These are phyloP conservation scores for Diarsia rubi DNA, from an alignment of 2,888 invertebrate species.

Conservation along the genomic window DNA sequence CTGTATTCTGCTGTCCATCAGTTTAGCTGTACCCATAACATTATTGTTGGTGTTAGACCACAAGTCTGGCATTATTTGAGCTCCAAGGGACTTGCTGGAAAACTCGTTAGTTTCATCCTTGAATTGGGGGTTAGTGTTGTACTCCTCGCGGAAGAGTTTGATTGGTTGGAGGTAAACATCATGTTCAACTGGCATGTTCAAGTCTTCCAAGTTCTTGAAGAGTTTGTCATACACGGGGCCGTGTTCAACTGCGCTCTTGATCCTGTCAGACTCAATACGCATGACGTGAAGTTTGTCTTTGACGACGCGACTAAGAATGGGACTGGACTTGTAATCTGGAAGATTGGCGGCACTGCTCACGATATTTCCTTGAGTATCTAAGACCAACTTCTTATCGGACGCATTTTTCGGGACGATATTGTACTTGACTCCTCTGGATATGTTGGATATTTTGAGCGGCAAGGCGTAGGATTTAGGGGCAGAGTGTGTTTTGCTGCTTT, in stretches of 20 bases:
- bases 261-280: slow-evolving; percentile 90
- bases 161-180: slow-evolving; percentile 91
- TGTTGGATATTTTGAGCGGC: slow-evolving; percentile 87
- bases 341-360: slow-evolving; percentile 88
- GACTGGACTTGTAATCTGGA: slow-evolving; percentile 87
- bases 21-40: slow-evolving; percentile 83
- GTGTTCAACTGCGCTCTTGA: slow-evolving; percentile 91
- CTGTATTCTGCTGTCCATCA: slow-evolving; percentile 84
- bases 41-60: slow-evolving; percentile 86
- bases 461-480: slow-evolving; percentile 87
- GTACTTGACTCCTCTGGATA: slow-evolving; percentile 87
- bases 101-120: slow-evolving; percentile 90
- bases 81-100: slow-evolving; percentile 85
- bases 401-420: slow-evolving; percentile 88
- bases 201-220: slow-evolving; percentile 88
- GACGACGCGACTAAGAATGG: slow-evolving; percentile 86
- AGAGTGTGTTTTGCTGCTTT: slow-evolving; percentile 84
- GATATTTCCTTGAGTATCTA: slow-evolving; percentile 88
- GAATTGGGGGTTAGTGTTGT: slow-evolving; percentile 89
- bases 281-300: slow-evolving; percentile 89
- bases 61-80: slow-evolving; percentile 86
- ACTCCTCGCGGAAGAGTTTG: slow-evolving; percentile 89
- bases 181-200: slow-evolving; percentile 87
- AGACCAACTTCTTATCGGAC: slow-evolving; percentile 88
- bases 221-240: slow-evolving; percentile 91